These are phyloP conservation scores for Tolypeutes matacus DNA, from an alignment of 2,797 vertebrate genomes.

Conservation along the genomic window DNA sequence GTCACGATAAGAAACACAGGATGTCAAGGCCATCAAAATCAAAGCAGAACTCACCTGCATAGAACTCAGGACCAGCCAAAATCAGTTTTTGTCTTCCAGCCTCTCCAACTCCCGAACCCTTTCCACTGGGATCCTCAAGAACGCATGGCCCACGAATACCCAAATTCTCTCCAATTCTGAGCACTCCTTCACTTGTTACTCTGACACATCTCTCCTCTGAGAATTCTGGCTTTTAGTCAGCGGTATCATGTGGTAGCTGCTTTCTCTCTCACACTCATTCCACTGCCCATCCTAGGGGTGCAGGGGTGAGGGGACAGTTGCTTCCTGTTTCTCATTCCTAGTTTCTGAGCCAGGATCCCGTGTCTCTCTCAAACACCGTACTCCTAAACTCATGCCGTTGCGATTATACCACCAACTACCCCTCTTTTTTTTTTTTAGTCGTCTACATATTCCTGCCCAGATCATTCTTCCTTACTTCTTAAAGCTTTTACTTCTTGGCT, in stretches of 20 bases:
- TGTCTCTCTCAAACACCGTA: neutral
- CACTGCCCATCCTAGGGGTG: fast-evolving
- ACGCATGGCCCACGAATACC: neutral
- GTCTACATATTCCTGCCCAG: neutral
- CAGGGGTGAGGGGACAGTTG: neutral
- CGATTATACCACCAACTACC: neutral
- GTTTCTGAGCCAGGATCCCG: neutral
- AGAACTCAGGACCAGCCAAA: neutral
- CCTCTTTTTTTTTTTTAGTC: neutral
- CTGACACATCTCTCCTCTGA: neutral
- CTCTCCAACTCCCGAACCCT: neutral
- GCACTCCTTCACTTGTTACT: neutral
- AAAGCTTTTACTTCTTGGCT: neutral
- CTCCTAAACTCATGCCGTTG: neutral
- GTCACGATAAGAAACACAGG: neutral
- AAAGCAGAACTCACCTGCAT: neutral
- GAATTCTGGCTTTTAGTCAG: neutral
- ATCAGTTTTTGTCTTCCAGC: neutral
- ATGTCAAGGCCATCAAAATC: neutral
- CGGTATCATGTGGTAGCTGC: neutral
- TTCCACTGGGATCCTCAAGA: neutral
- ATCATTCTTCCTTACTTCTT: neutral
- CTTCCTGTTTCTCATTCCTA: neutral
- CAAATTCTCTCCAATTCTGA: neutral
- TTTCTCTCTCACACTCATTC: neutral